Evolutionary conservation across 2,113 vertebrate genomes (phyloP).

Genomic region (Paramisgurnus dabryanus): DNA sequence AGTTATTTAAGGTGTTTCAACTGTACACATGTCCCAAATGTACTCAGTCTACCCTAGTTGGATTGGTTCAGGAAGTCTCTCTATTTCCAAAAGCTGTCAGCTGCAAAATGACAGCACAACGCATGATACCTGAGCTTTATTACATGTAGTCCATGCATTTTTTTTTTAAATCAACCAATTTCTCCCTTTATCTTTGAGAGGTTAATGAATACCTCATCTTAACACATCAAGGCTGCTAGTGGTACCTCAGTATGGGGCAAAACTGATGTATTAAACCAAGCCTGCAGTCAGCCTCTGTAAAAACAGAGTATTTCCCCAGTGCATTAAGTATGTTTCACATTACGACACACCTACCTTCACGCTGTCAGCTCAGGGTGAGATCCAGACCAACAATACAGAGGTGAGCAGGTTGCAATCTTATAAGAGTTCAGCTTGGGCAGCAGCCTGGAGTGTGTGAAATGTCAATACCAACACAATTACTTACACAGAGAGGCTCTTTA

Average conservation of each 20-base stretch:
- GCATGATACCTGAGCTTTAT: background rate
- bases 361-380: conserved; percentile 6
- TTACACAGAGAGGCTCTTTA: background rate
- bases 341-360: background rate
- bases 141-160: background rate
- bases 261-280: conserved; percentile 1
- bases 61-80: background rate
- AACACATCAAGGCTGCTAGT: background rate
- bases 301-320: conserved; percentile 17
- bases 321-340: conserved; percentile 13
- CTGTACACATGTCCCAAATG: no score
- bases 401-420: background rate
- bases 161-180: background rate
- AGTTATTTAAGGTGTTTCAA: no score
- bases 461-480: conserved; percentile 13
- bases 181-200: background rate
- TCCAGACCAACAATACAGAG: background rate
- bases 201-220: background rate
- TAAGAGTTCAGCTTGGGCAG: conserved; percentile 6
- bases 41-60: background rate
- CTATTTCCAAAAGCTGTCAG: conserved; percentile 1
- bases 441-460: conserved; percentile 18
- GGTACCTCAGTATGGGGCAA: conserved; percentile 14
- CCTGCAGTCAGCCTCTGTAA: background rate
- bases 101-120: conserved; percentile 2